Evolutionary conservation across 1,140 invertebrate species (phyloP), one percentile per base, ranked within the genome.

Genomic region (Zaprionus capensis): DNA sequence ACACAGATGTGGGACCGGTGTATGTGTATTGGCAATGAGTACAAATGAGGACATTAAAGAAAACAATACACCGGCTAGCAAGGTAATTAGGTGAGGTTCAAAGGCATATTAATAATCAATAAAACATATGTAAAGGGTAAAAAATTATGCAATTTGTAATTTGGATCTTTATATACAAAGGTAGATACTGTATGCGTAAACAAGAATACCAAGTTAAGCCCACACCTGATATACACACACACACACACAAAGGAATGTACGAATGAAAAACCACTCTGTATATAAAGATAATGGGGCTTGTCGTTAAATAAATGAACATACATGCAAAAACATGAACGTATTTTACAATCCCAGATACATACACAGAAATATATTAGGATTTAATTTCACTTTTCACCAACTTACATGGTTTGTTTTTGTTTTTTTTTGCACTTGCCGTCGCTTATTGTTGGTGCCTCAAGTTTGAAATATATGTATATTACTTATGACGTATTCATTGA

Each of bases 41-140:
- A 24, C 6, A 31, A 34, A 41, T 61, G 62, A 64, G 22, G 46
- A 46, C 76, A 74, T 66, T 78, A 68, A 74, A 41, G 58, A 84
- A 81, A 84, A 71, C 67, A 46, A 64, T 66, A 36, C 49, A 61
- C 82, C 78, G 73, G 72, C 46, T 56, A 2, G 65, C n/a, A 38
- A 65, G 56, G 46, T 34, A 49, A 46, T 31, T 9, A 26, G 71
- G 62, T 24, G 24, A 31, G 38, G 26, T 67, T 28, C 44, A 76
- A 72, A 76, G 78, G 75, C 78, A 81, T 78, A 78, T 57, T 65
- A 58, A 64, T 64, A 84, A 86, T 78, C 82, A 81, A 78, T 86
- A 83, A 31, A 71, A 26, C 22, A 24, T 46, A 55, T 58, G 36
- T 31, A 57, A 46, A 56, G 49, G 31, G 41, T 22, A 49, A 49